Evolutionary conservation across 2,888 invertebrate genomes (phyloP).

Genomic region (Rhingia rostrata): DNA sequence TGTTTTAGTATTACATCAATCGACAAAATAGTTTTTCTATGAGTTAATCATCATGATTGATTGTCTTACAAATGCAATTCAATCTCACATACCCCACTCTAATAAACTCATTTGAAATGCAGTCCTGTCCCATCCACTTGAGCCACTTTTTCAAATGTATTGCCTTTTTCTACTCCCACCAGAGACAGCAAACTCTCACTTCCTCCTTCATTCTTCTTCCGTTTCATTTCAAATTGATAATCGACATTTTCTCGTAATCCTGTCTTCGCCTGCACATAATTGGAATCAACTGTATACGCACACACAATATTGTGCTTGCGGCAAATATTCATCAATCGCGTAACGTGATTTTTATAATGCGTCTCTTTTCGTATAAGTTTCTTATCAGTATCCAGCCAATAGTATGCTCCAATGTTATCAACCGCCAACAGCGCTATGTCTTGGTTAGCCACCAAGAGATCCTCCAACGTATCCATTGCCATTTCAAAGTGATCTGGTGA

Average conservation of each 20-base stretch:
- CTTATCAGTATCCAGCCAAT: constrained; percentile 81
- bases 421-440: constrained; percentile 83
- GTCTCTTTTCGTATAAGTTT: constrained; percentile 75
- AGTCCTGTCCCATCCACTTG: constrained; percentile 47
- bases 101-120: constrained; percentile 32
- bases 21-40: too few species aligned
- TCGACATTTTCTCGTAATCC: constrained; percentile 41
- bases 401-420: constrained; percentile 84
- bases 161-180: not conserved
- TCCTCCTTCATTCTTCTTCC: not conserved
- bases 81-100: too few species aligned
- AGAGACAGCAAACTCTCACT: not conserved
- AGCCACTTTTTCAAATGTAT: constrained; percentile 13
- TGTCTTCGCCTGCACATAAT: constrained; percentile 63
- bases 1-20: too few species aligned
- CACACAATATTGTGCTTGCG: constrained; percentile 76
- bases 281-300: constrained; percentile 76
- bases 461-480: constrained; percentile 78
- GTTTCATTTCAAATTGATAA: constrained; percentile 55
- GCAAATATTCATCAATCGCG: constrained; percentile 75
- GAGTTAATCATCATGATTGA: too few species aligned
- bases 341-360: constrained; percentile 75
- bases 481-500: constrained; percentile 76
- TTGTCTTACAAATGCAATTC: too few species aligned
- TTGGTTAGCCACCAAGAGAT: constrained; percentile 81